phyloP scores from a whole-genome alignment of 2,888 invertebrate species.

The Ophioninae sp. region DNA sequence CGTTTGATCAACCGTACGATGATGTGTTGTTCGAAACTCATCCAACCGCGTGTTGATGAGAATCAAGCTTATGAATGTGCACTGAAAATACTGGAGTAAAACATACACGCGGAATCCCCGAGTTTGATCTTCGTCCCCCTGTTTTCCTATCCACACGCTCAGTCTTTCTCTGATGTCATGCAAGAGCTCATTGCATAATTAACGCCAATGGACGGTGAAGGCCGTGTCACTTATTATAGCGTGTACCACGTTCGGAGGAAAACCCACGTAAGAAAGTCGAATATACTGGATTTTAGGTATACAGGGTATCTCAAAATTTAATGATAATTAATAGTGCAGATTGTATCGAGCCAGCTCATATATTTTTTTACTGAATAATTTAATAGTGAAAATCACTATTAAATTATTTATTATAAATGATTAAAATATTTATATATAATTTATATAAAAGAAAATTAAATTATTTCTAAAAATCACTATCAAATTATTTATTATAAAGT shows the following conservation, averaged over 20 bases:
- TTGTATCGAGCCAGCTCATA: no score
- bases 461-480: no score
- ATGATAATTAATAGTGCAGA: no score
- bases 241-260: constrained; percentile 68
- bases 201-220: constrained; percentile 74
- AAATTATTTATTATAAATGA: no score
- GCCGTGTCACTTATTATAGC: constrained; percentile 72
- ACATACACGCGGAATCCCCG: constrained; percentile 69
- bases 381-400: no score
- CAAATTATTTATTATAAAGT: no score
- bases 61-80: neutral
- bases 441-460: no score
- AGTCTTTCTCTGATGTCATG: constrained; percentile 72
- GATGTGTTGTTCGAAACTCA: neutral
- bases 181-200: constrained; percentile 74
- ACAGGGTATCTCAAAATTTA: neutral
- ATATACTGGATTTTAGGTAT: constrained; percentile 43
- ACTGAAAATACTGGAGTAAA: constrained; percentile 57
- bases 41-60: neutral
- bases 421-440: no score
- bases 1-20: constrained; percentile 11
- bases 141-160: constrained; percentile 39
- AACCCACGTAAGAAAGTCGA: constrained; percentile 73
- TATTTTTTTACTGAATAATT: no score
- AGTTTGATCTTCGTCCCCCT: constrained; percentile 50